These are phyloP conservation scores for Malacoctenus gilli DNA, from an alignment of 2,797 vertebrate genomes.

Conservation along the genomic window DNA sequence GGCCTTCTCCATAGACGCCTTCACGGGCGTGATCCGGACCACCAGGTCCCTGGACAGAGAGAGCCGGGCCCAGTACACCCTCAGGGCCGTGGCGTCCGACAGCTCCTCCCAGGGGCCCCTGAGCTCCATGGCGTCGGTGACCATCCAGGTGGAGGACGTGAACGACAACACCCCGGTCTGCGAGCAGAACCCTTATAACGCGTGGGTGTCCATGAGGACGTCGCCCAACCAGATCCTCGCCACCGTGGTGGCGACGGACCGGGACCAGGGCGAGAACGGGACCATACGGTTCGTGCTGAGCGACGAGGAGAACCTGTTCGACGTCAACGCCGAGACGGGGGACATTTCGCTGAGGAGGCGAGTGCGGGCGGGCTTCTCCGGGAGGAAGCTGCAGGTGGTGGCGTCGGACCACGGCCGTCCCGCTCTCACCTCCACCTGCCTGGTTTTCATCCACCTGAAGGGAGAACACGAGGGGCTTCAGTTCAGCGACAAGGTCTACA, in stretches of 20 bases:
- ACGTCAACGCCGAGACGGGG: slow-evolving; percentile 80
- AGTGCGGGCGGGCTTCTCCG: slow-evolving; percentile 75
- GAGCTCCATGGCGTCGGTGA: slow-evolving; percentile 81
- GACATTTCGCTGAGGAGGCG: slow-evolving; percentile 81
- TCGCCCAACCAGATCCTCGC: slow-evolving; percentile 76
- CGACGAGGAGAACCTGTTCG: slow-evolving; percentile 79
- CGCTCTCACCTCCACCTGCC: slow-evolving; percentile 80
- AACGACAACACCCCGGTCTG: slow-evolving; percentile 91
- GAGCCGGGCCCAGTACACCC: slow-evolving; percentile 78
- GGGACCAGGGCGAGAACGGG: slow-evolving; percentile 87
- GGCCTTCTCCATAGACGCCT: slow-evolving; percentile 81
- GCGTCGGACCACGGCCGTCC: slow-evolving; percentile 85
- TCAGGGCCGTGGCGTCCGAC: slow-evolving; percentile 87
- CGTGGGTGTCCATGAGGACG: slow-evolving; percentile 75
- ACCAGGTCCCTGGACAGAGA: slow-evolving; percentile 85
- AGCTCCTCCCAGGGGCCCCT: slow-evolving; percentile 77
- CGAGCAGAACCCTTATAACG: slow-evolving; percentile 79
- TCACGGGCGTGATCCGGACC: slow-evolving; percentile 80
- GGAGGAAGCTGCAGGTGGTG: slow-evolving; percentile 78
- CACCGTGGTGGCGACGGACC: slow-evolving; percentile 80
- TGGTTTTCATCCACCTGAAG: slow-evolving; percentile 85
- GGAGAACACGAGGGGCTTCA: slow-evolving; percentile 78
- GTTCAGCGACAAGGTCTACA: slow-evolving; percentile 84
- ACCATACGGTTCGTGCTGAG: slow-evolving; percentile 79
- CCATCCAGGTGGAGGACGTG: slow-evolving; percentile 85